Conservation (phyloP, 2,113 vertebrate genomes). For the Ochotona curzoniae region DNA sequence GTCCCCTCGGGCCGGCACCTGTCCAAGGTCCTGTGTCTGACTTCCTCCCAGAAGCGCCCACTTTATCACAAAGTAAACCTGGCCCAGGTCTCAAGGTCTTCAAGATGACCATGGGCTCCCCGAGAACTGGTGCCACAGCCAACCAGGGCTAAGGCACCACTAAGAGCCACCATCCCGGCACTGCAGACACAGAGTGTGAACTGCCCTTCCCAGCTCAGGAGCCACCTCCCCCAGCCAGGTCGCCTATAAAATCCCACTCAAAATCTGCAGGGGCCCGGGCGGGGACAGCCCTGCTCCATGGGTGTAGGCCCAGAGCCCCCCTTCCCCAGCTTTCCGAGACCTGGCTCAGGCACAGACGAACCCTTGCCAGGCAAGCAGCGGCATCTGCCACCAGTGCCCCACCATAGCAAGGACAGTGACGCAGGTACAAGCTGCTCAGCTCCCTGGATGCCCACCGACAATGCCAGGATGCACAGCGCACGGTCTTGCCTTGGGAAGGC, state of each 20-base stretch:
- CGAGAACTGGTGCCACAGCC: not conserved
- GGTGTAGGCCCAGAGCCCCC: not conserved
- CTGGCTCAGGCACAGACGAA: not conserved
- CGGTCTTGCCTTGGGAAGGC: too few species aligned
- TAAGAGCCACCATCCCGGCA: not conserved
- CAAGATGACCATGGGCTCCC: not conserved
- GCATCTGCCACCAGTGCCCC: too few species aligned
- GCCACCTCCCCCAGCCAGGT: slow-evolving; percentile 43
- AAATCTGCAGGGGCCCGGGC: not conserved
- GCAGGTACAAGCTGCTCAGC: too few species aligned
- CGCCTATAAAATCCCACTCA: not conserved
- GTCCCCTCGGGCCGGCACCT: too few species aligned
- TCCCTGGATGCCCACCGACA: too few species aligned
- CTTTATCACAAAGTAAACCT: not conserved
- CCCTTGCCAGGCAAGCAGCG: too few species aligned
- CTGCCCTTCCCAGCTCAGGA: not conserved
- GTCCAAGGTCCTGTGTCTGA: too few species aligned
- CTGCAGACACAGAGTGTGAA: not conserved
- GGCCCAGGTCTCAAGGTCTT: not conserved
- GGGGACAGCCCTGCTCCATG: not conserved
- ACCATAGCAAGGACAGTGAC: too few species aligned
- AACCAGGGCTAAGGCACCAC: not conserved
- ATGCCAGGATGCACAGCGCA: too few species aligned
- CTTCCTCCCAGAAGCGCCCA: not conserved
- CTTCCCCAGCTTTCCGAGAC: not conserved